Evolutionary conservation across 2,888 invertebrate genomes (phyloP).

Genomic region (Incurvaria masculella): DNA sequence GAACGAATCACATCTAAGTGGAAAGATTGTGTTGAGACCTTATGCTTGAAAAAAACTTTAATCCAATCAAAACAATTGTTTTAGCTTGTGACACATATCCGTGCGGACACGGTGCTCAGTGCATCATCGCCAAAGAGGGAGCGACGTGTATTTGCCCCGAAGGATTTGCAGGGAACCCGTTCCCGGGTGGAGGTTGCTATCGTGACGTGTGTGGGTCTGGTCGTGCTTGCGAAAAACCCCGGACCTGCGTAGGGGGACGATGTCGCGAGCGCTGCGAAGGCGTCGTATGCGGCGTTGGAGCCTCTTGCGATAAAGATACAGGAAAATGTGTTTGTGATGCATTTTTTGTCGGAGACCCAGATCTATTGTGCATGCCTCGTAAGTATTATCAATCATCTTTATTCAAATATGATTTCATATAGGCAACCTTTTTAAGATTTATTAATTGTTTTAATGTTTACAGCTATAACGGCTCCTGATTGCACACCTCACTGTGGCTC

Average conservation of each 20-base stretch:
- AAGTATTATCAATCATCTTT: constrained; percentile 41
- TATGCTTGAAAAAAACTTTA: constrained; percentile 2
- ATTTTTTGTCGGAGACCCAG: constrained; percentile 86
- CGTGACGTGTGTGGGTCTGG: constrained; percentile 79
- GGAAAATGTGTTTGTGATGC: constrained; percentile 86
- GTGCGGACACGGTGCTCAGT: constrained; percentile 81
- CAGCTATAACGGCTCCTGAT: constrained; percentile 72
- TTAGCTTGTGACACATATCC: constrained; percentile 71
- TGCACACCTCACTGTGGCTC: constrained; percentile 78
- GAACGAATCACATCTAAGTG: constrained; percentile 15
- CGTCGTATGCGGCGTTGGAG: constrained; percentile 84
- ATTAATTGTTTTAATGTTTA: constrained; percentile 19
- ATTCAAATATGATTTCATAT: background rate
- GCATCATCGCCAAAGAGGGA: constrained; percentile 78
- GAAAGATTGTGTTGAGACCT: too few species aligned
- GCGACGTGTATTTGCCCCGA: constrained; percentile 87
- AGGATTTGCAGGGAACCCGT: constrained; percentile 86
- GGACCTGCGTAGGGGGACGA: constrained; percentile 81
- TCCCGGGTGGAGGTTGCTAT: constrained; percentile 82
- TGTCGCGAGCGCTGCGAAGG: constrained; percentile 88
- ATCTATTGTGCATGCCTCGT: constrained; percentile 89
- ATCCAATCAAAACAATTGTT: constrained; percentile 23
- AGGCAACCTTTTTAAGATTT: background rate
- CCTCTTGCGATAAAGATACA: constrained; percentile 74
- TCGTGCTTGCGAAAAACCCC: constrained; percentile 72